Conservation (phyloP, 2,888 invertebrate genomes). For the Urechis unicinctus region DNA sequence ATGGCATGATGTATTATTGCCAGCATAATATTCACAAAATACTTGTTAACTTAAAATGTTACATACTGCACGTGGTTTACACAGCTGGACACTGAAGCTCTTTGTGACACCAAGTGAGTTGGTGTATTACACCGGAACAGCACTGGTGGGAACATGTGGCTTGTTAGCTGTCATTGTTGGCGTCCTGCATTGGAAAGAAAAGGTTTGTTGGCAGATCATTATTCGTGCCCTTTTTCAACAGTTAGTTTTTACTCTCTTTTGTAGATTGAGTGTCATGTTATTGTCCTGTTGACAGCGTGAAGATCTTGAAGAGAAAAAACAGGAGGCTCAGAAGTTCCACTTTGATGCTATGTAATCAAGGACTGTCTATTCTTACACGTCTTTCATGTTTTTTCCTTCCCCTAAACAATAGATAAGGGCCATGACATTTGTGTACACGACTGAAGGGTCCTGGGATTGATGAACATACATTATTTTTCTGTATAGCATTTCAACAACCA, state of each 20-base stretch:
- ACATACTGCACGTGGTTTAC: neutral
- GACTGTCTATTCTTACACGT: too few species aligned
- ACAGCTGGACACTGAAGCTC: constrained; percentile 76
- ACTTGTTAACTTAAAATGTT: neutral
- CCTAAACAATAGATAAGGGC: too few species aligned
- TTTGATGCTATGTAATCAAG: constrained; percentile 71
- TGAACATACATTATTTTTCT: too few species aligned
- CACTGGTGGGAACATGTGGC: constrained; percentile 77
- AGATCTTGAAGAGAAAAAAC: constrained; percentile 70
- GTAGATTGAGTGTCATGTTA: neutral
- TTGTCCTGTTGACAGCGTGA: constrained; percentile 51
- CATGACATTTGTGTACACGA: too few species aligned
- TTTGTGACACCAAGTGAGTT: constrained; percentile 93
- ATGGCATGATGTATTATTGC: neutral
- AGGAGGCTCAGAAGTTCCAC: constrained; percentile 76
- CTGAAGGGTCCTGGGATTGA: too few species aligned
- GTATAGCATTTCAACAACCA: too few species aligned
- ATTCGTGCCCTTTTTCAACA: neutral
- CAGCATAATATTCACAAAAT: neutral
- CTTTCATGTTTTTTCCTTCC: too few species aligned
- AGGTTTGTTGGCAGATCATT: constrained; percentile 40
- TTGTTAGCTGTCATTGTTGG: constrained; percentile 78
- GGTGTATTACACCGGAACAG: constrained; percentile 83
- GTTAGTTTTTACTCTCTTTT: neutral
- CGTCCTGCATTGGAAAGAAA: constrained; percentile 84